These are phyloP conservation scores for Lycocorax pyrrhopterus DNA, from an alignment of 2,113 vertebrate species.

Conservation along the genomic window DNA sequence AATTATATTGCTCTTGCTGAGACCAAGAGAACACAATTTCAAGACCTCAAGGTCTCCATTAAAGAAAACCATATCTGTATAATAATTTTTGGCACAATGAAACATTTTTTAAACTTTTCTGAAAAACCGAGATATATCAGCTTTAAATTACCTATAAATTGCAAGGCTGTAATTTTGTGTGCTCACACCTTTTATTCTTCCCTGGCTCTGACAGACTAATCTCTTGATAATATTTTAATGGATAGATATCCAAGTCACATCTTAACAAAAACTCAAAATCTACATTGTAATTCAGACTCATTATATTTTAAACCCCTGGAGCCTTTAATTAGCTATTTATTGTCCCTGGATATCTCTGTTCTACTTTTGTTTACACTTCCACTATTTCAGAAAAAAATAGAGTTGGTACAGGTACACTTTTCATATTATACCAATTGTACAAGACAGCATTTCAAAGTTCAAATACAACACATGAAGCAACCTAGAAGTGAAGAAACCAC, in stretches of 20 bases:
- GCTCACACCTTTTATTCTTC: conserved; percentile 48
- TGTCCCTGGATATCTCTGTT: not conserved
- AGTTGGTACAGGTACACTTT: not conserved
- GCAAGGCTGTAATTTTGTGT: conserved; percentile 58
- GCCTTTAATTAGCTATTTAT: conserved; percentile 33
- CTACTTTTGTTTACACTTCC: conserved; percentile 21
- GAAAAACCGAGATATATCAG: conserved; percentile 34
- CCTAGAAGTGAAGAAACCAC: not conserved
- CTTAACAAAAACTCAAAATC: conserved; percentile 48
- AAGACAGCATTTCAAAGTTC: not conserved
- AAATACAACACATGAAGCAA: not conserved
- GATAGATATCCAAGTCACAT: conserved; percentile 39
- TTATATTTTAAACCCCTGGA: conserved; percentile 22
- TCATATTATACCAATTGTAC: not conserved
- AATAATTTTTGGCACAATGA: conserved; percentile 30
- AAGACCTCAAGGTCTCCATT: conserved; percentile 20
- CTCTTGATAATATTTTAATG: conserved; percentile 63
- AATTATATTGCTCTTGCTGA: not conserved
- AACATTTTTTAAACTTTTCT: conserved; percentile 31
- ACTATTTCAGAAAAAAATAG: not conserved
- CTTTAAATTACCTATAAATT: conserved; percentile 58
- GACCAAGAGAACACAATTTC: conserved; percentile 1
- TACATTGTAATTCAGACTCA: conserved; percentile 4
- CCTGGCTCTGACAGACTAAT: conserved; percentile 32
- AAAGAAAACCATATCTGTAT: conserved; percentile 15